These are phyloP conservation scores for Habroteleia sp. DNA, from an alignment of 2,888 invertebrate genomes.

Conservation along the genomic window DNA sequence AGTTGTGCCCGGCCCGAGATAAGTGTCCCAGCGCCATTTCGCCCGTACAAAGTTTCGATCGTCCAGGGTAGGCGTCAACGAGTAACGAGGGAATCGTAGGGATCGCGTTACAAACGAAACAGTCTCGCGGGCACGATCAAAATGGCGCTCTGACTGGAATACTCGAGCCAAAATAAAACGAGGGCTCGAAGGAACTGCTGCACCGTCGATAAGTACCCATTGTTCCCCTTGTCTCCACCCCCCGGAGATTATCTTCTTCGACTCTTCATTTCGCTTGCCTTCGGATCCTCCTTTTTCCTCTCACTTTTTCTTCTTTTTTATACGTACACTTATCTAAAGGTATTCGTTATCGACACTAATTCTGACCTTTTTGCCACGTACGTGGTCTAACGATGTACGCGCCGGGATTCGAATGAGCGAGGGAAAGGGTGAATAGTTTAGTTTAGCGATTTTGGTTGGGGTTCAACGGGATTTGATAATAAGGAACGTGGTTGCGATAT, in stretches of 20 bases:
- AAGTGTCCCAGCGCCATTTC: slow-evolving; percentile 47
- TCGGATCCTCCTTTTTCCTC: slow-evolving; percentile 23
- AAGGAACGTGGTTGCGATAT: not conserved
- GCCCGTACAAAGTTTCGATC: slow-evolving; percentile 41
- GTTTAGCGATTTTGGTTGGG: not conserved
- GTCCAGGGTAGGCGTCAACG: slow-evolving; percentile 42
- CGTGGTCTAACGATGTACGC: slow-evolving; percentile 8
- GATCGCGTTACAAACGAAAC: slow-evolving; percentile 27
- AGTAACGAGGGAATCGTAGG: slow-evolving; percentile 50
- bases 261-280: slow-evolving; percentile 15
- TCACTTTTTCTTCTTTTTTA: slow-evolving; percentile 24
- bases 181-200: slow-evolving; percentile 70
- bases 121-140: slow-evolving; percentile 60
- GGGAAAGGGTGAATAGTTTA: slow-evolving; percentile 9
- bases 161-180: slow-evolving; percentile 57
- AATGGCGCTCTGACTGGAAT: slow-evolving; percentile 50
- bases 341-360: slow-evolving; percentile 72
- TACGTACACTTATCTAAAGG: slow-evolving; percentile 55
- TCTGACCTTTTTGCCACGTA: slow-evolving; percentile 59
- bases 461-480: slow-evolving; percentile 5
- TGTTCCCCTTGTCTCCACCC: too few relatives aligned
- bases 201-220: slow-evolving; percentile 76
- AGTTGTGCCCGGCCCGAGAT: slow-evolving; percentile 37
- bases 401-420: not conserved
- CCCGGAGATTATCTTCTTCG: slow-evolving; percentile 62